Evolutionary conservation across 2,113 vertebrate genomes (phyloP).

Genomic region (Lipophrys pholis): DNA sequence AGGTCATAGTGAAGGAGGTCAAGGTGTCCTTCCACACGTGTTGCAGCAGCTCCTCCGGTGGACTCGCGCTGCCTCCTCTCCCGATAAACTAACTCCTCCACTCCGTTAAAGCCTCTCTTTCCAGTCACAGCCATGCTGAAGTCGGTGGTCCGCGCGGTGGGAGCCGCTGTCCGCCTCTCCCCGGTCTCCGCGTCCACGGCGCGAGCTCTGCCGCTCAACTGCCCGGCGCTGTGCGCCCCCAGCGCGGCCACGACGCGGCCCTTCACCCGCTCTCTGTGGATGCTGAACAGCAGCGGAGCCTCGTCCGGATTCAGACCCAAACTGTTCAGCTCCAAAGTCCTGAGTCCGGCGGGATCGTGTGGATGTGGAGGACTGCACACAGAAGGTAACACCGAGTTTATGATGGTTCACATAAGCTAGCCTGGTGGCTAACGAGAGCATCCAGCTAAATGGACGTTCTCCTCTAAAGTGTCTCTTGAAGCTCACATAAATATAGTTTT

Average conservation of each 20-base stretch:
- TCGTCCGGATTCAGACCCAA: constrained; percentile 72
- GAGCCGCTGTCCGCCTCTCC: constrained; percentile 75
- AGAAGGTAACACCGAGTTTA: constrained; percentile 80
- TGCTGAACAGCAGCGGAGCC: constrained; percentile 72
- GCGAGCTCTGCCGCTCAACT: constrained; percentile 64
- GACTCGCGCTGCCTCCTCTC: accelerated
- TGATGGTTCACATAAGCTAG: neutral
- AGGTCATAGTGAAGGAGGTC: constrained; percentile 78
- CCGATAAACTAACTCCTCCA: neutral
- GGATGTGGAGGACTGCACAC: constrained; percentile 91
- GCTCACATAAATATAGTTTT: neutral
- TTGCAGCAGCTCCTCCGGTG: constrained; percentile 5
- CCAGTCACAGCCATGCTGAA: constrained; percentile 72
- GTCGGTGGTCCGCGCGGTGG: constrained; percentile 74
- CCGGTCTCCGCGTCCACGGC: constrained; percentile 50
- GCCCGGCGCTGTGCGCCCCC: constrained; percentile 56
- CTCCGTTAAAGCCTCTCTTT: neutral
- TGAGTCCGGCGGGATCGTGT: constrained; percentile 82
- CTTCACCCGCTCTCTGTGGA: constrained; percentile 86
- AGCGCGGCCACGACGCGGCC: constrained; percentile 69
- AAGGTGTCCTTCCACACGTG: constrained; percentile 86
- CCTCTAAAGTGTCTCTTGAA: too few relatives aligned
- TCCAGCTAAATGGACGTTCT: too few relatives aligned
- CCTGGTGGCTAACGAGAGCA: neutral
- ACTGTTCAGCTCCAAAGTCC: constrained; percentile 73